Conservation (phyloP, 2,888 invertebrate genomes). For the Pollenia angustigena region DNA sequence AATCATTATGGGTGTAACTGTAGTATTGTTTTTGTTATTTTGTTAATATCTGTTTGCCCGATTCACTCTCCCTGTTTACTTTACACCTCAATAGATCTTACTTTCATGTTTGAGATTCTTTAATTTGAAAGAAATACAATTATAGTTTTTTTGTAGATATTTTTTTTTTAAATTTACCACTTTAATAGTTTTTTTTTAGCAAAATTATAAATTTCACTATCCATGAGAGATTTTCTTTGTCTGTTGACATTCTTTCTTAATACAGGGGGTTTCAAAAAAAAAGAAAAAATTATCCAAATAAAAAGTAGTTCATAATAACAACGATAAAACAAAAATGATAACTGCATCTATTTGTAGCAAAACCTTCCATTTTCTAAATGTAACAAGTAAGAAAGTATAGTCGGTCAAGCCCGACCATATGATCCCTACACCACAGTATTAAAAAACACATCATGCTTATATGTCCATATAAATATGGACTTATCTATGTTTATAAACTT, state of each 20-base stretch:
- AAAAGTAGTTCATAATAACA: too few relatives aligned
- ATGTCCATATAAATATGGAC: too few relatives aligned
- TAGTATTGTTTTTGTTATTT: constrained; percentile 25
- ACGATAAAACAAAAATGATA: too few relatives aligned
- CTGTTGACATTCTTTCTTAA: background rate
- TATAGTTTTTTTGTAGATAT: background rate
- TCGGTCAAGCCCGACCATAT: too few relatives aligned
- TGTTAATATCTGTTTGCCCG: background rate
- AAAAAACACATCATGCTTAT: too few relatives aligned
- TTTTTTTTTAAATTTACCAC: background rate
- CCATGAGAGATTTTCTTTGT: background rate
- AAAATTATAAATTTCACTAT: constrained; percentile 42
- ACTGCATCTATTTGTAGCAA: too few relatives aligned
- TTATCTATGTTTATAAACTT: too few relatives aligned
- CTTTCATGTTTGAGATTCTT: constrained; percentile 30
- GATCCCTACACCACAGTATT: too few relatives aligned
- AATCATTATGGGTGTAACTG: constrained; percentile 69
- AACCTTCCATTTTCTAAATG: too few relatives aligned
- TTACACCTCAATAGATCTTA: background rate
- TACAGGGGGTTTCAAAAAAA: too few relatives aligned
- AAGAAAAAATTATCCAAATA: too few relatives aligned
- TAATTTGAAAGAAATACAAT: constrained; percentile 1
- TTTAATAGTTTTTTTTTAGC: background rate
- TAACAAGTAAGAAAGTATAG: too few relatives aligned
- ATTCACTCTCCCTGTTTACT: background rate